These are phyloP conservation scores for Amblyopsis rosae DNA, from an alignment of 2,113 vertebrate genomes.

Conservation along the genomic window DNA sequence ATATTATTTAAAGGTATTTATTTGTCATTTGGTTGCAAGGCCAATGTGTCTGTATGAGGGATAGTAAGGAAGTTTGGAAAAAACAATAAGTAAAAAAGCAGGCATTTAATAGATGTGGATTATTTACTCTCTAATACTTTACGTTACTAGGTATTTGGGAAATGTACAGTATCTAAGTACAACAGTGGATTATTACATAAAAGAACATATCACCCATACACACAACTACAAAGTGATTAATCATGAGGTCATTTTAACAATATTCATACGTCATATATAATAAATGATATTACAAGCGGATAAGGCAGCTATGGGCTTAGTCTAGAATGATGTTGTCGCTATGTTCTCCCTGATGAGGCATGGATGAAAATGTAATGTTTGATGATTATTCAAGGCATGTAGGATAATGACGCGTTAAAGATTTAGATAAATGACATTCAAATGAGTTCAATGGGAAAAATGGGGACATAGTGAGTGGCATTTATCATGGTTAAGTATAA, in stretches of 20 bases:
- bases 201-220: slow-evolving; percentile 10
- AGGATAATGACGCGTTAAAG: too few species aligned
- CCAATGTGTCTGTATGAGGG: slow-evolving; percentile 11
- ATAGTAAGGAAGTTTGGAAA: slow-evolving; percentile 10
- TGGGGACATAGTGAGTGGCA: not conserved
- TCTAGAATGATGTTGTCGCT: slow-evolving; percentile 19
- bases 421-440: too few species aligned
- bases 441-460: not conserved
- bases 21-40: slow-evolving; percentile 8
- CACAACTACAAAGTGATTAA: slow-evolving; percentile 14
- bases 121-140: slow-evolving; percentile 9
- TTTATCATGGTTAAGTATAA: slow-evolving; percentile 1
- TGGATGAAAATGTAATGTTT: slow-evolving; percentile 10
- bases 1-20: slow-evolving; percentile 22
- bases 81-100: not conserved
- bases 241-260: slow-evolving; percentile 19
- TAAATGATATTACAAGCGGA: slow-evolving; percentile 14
- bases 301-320: slow-evolving; percentile 10
- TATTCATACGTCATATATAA: slow-evolving; percentile 17
- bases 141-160: not conserved
- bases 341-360: not conserved
- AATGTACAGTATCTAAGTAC: not conserved
- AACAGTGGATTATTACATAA: not conserved
- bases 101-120: not conserved
- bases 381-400: not conserved